Evolutionary conservation across 2,797 vertebrate species (phyloP).

Genomic region (Tamandua tetradactyla): DNA sequence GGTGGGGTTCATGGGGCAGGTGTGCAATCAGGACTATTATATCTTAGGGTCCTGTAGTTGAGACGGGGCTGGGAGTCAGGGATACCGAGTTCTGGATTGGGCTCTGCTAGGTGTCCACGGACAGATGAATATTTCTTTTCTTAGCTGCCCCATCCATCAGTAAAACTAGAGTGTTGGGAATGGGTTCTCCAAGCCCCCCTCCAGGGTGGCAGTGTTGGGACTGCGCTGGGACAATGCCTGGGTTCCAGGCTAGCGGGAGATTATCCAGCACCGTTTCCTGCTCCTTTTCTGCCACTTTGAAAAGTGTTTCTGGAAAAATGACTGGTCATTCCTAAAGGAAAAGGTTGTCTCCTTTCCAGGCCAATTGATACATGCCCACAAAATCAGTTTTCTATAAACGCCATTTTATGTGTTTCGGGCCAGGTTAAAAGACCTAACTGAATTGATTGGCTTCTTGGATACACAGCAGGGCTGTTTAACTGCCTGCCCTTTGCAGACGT

Average conservation of each 20-base stretch:
- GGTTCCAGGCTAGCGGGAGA: not conserved
- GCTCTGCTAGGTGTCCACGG: not conserved
- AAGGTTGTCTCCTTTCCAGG: slow-evolving; percentile 19
- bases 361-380: not conserved
- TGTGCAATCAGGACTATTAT: not conserved
- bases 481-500: not conserved
- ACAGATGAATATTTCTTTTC: not conserved
- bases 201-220: not conserved
- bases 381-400: slow-evolving; percentile 29
- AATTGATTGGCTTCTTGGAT: not conserved
- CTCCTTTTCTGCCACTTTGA: not conserved
- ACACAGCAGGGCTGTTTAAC: not conserved
- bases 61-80: not conserved
- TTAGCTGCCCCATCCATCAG: not conserved
- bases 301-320: slow-evolving; percentile 16
- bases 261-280: not conserved
- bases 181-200: not conserved
- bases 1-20: not conserved
- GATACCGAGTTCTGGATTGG: not conserved
- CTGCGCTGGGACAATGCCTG: rapidly evolving
- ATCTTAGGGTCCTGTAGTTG: not conserved
- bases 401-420: not conserved
- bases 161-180: not conserved
- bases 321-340: not conserved
- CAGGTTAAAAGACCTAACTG: slow-evolving; percentile 26